Evolutionary conservation across 2,888 invertebrate species (phyloP), one percentile per base, ranked within the genome.

Genomic region (Agrochola lychnidis): DNA sequence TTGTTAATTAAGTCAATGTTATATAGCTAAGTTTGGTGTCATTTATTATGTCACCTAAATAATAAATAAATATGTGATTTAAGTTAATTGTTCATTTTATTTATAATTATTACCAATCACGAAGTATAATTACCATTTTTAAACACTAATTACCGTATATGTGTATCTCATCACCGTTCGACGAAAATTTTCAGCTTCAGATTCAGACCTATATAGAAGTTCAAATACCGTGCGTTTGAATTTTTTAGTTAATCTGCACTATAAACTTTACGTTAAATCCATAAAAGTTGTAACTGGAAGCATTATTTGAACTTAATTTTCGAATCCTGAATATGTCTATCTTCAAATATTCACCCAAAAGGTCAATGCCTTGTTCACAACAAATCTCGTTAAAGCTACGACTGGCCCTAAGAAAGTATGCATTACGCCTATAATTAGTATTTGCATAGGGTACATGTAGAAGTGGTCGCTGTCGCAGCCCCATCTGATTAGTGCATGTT

Each of bases 231-330:
- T 45, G 16, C 25, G n/a, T 64, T 64, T 42, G n/a, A 64, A 45
- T 64, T 45, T 25, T 64, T 64, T 64, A n/a, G 42, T 25, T 64
- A 64, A 45, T 14, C 14, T 42, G 9, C n/a, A 64, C 16, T 42
- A 51, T 51, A 7, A 45, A 42, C 63, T 63, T 63, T n/a, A 63
- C n/a, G n/a, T 63, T 63, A 63, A 63, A 42, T 63, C n/a, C 14
- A 63, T 63, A 45, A 64, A 64, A 64, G n/a, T 42, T 45, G 4
- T 45, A n/a, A 42, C 16, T 64, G 16, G 42, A 64, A 45, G n/a
- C 63, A 64, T 19, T 64, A 64, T 64, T 63, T 64, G 63, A 64
- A 42, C n/a, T 64, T 42, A 64, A 64, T 45, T 64, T 64, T 14
- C n/a, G 14, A 63, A 42, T 14, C 42, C 63, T 14, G 42, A 63